phyloP scores from a whole-genome alignment of 1,140 invertebrate genomes.

The Formica exsecta region DNA sequence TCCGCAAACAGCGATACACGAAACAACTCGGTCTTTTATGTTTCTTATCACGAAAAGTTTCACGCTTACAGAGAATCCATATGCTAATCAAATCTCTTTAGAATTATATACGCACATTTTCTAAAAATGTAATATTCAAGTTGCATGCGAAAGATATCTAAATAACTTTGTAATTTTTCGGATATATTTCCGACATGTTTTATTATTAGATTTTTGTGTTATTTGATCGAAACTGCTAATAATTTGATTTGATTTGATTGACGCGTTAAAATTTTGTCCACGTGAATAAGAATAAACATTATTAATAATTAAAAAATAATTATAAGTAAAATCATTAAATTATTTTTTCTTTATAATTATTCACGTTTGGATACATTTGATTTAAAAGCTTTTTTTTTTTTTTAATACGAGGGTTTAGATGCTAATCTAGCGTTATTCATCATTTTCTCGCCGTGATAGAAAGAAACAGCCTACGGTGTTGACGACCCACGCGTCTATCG shows the following conservation, averaged over 20 bases:
- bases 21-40: neutral
- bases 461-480: slow-evolving; percentile 6
- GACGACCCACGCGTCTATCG: neutral
- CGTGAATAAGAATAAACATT: too few species aligned
- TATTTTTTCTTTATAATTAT: neutral
- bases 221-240: neutral
- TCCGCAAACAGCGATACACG: neutral
- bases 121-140: neutral
- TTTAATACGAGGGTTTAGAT: neutral
- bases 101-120: neutral
- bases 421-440: neutral
- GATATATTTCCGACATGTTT: neutral
- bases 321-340: neutral
- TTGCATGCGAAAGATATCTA: neutral
- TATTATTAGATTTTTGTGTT: neutral
- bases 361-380: neutral
- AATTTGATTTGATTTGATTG: neutral
- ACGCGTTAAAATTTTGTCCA: too few species aligned
- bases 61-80: neutral
- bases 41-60: slow-evolving; percentile 4
- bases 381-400: neutral
- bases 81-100: neutral
- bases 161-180: neutral
- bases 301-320: neutral
- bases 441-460: slow-evolving; percentile 10